phyloP scores from a whole-genome alignment of 2,797 vertebrate species.

The Acrossocheilus fasciatus region DNA sequence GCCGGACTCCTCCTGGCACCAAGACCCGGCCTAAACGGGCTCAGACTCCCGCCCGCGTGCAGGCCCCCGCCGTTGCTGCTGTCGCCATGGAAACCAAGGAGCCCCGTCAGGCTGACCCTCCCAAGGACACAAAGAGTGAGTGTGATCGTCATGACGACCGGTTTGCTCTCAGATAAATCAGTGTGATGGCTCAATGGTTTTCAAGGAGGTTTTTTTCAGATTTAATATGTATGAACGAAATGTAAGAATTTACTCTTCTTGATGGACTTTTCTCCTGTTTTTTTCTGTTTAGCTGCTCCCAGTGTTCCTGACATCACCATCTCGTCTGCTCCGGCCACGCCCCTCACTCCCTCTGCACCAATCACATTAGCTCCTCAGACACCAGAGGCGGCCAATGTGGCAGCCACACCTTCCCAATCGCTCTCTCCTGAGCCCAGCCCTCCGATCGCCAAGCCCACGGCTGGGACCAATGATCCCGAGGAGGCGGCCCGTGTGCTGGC shows the following conservation, averaged over 20 bases:
- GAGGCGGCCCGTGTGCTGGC: slow-evolving; percentile 88
- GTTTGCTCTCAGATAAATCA: slow-evolving; percentile 22
- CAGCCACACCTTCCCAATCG: not conserved
- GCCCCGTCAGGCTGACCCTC: slow-evolving; percentile 59
- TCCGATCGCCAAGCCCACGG: slow-evolving; percentile 78
- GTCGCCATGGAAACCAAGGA: slow-evolving; percentile 71
- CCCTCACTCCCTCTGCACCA: slow-evolving; percentile 63
- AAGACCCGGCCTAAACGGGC: slow-evolving; percentile 83
- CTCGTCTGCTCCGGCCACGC: slow-evolving; percentile 67
- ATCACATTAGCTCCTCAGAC: slow-evolving; percentile 52
- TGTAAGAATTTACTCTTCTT: not conserved
- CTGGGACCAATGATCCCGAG: slow-evolving; percentile 90
- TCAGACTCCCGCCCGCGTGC: slow-evolving; percentile 73
- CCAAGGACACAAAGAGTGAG: slow-evolving; percentile 77
- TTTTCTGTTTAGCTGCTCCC: slow-evolving; percentile 62
- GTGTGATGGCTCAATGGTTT: not conserved
- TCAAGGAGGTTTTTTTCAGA: slow-evolving; percentile 16
- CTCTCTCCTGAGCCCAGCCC: slow-evolving; percentile 61
- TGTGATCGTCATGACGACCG: slow-evolving; percentile 52
- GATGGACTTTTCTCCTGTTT: slow-evolving; percentile 2
- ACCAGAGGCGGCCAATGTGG: slow-evolving; percentile 15
- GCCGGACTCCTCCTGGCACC: slow-evolving; percentile 77
- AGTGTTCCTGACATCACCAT: slow-evolving; percentile 76
- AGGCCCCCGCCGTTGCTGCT: slow-evolving; percentile 71
- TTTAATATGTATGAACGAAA: slow-evolving; percentile 4